Percentiles rank a stretch among this genome's conserved stretches.
Evolutionary conservation across 2,888 invertebrate species (phyloP).

Genomic region (Phalangium opilio): DNA sequence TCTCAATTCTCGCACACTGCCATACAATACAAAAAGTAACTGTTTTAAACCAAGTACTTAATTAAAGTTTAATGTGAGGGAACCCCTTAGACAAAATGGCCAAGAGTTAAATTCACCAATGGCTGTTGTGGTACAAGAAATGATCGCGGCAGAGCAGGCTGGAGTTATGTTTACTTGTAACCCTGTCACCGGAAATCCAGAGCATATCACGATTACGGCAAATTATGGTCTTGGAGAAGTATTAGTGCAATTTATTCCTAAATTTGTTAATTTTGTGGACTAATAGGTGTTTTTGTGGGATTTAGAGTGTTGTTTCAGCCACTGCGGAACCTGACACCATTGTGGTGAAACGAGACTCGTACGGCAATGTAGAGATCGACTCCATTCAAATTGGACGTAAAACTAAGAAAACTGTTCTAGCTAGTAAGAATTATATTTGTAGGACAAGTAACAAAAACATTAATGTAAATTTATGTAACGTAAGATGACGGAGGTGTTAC

Average conservation of each 20-base stretch:
- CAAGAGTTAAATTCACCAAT: slow-evolving; percentile 37
- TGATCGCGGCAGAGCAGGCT: slow-evolving; percentile 47
- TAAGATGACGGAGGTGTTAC: not conserved
- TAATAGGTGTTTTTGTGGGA: slow-evolving; percentile 9
- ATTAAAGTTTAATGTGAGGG: too few relatives aligned
- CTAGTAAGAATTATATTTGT: too few relatives aligned
- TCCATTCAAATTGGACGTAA: slow-evolving; percentile 7
- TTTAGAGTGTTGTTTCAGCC: slow-evolving; percentile 51
- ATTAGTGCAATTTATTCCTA: not conserved
- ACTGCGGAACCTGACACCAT: slow-evolving; percentile 59
- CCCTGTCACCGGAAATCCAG: slow-evolving; percentile 53
- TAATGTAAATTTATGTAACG: too few relatives aligned
- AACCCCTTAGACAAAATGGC: slow-evolving; percentile 1
- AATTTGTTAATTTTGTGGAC: not conserved
- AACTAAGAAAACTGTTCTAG: too few relatives aligned
- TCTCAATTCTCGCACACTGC: slow-evolving; percentile 61
- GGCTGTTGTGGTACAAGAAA: slow-evolving; percentile 63
- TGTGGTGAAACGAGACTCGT: slow-evolving; percentile 35
- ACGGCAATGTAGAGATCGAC: slow-evolving; percentile 3
- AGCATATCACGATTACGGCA: slow-evolving; percentile 52
- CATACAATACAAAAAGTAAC: slow-evolving; percentile 46
- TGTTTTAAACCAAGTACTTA: too few relatives aligned
- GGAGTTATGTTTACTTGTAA: slow-evolving; percentile 70
- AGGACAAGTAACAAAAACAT: too few relatives aligned
- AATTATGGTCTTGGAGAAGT: slow-evolving; percentile 58